Conservation (phyloP, 64 coral and sea anemone genomes). For the Orbicella faveolata region DNA sequence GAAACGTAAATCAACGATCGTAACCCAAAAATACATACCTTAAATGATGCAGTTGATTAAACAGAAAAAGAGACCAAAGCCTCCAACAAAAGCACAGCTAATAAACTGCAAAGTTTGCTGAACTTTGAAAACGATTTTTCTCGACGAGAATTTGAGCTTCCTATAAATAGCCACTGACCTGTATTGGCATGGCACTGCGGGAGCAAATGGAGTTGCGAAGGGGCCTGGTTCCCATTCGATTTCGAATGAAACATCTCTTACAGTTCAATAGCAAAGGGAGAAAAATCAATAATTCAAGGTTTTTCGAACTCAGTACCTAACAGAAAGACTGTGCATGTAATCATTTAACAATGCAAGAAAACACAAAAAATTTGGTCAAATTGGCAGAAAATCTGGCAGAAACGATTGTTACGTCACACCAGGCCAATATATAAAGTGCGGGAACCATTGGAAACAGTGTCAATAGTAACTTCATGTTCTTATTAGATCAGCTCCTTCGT, state of each 20-base stretch:
- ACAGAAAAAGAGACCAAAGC: not conserved
- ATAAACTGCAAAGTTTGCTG: not conserved
- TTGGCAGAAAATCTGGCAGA: not conserved
- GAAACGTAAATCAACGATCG: not conserved
- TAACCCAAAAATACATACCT: slow-evolving; percentile 13
- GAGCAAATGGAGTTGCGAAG: not conserved
- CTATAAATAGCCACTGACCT: slow-evolving; percentile 35
- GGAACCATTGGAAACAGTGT: not conserved
- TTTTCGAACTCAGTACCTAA: too few relatives aligned
- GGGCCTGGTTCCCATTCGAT: not conserved
- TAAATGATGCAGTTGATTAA: not conserved
- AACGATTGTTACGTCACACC: not conserved
- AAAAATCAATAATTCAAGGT: too few relatives aligned
- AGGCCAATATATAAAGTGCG: not conserved
- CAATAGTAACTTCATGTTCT: not conserved
- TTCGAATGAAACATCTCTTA: too few relatives aligned
- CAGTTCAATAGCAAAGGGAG: too few relatives aligned
- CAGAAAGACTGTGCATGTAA: too few relatives aligned
- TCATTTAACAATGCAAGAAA: not conserved
- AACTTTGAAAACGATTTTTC: not conserved
- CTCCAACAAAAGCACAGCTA: not conserved
- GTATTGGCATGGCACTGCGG: slow-evolving; percentile 27
- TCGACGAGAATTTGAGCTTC: not conserved
- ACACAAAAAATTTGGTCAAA: not conserved
- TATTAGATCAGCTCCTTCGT: too few relatives aligned